Evolutionary conservation across 2,797 vertebrate species (phyloP).

Genomic region (Acrocephalus scirpaceus): DNA sequence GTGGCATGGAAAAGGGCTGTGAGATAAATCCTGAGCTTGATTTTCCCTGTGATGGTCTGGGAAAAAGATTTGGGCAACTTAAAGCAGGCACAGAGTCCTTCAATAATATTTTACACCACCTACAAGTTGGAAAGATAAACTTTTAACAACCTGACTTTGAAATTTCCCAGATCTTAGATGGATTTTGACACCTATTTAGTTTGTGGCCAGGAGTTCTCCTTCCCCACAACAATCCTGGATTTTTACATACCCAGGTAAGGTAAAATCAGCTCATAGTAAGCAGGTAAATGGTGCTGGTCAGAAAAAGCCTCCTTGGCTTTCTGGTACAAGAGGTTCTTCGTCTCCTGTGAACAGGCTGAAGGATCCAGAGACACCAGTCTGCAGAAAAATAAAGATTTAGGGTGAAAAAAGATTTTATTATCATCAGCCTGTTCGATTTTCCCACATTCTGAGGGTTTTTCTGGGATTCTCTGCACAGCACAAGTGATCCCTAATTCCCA

Average conservation of each 20-base stretch:
- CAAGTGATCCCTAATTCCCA: background rate
- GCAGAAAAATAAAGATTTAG: background rate
- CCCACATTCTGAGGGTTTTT: background rate
- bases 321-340: constrained; percentile 56
- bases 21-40: background rate
- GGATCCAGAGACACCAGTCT: constrained; percentile 50
- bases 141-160: background rate
- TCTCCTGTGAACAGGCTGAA: constrained; percentile 35
- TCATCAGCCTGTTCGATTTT: background rate
- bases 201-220: background rate
- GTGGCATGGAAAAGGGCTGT: background rate
- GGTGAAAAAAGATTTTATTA: background rate
- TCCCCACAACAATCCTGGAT: background rate
- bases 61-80: background rate
- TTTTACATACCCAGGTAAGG: constrained; percentile 72
- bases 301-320: constrained; percentile 64
- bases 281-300: background rate
- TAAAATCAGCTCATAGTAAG: constrained; percentile 56
- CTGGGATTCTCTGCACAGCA: background rate
- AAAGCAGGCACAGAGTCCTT: background rate
- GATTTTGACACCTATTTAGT: background rate
- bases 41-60: background rate
- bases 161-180: background rate
- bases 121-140: background rate
- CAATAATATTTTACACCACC: background rate